These are phyloP conservation scores for Hyperoodon ampullatus DNA, from an alignment of 2,113 vertebrate genomes.

Conservation along the genomic window DNA sequence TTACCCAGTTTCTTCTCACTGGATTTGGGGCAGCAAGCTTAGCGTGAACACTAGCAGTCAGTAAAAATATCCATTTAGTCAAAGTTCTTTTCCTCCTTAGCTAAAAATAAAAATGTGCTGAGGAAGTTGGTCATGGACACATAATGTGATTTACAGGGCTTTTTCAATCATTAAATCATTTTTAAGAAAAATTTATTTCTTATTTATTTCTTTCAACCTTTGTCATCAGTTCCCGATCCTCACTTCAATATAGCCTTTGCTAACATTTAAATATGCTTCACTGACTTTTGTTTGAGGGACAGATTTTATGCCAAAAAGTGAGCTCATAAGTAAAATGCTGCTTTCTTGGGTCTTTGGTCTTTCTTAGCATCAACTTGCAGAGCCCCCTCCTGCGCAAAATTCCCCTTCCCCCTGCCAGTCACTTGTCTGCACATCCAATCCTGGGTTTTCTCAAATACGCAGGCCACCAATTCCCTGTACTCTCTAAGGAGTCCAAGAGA, in stretches of 20 bases:
- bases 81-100: neutral
- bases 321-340: neutral
- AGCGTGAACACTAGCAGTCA: neutral
- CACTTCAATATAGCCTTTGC: neutral
- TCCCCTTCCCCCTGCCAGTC: neutral
- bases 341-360: neutral
- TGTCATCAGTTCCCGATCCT: neutral
- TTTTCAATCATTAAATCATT: slow-evolving; percentile 36
- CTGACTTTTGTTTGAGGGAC: neutral
- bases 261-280: neutral
- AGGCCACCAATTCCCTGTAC: neutral
- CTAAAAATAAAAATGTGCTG: slow-evolving; percentile 41
- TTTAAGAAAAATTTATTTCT: neutral
- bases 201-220: neutral
- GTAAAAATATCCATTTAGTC: neutral
- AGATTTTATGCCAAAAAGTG: neutral
- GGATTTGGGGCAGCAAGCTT: neutral
- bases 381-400: neutral
- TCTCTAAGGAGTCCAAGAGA: neutral
- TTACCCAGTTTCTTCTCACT: neutral
- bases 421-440: neutral
- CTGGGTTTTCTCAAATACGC: neutral
- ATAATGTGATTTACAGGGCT: neutral
- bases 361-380: neutral
- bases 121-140: neutral